Conservation (phyloP, 2,888 invertebrate species). For the Cotesia congregata region DNA sequence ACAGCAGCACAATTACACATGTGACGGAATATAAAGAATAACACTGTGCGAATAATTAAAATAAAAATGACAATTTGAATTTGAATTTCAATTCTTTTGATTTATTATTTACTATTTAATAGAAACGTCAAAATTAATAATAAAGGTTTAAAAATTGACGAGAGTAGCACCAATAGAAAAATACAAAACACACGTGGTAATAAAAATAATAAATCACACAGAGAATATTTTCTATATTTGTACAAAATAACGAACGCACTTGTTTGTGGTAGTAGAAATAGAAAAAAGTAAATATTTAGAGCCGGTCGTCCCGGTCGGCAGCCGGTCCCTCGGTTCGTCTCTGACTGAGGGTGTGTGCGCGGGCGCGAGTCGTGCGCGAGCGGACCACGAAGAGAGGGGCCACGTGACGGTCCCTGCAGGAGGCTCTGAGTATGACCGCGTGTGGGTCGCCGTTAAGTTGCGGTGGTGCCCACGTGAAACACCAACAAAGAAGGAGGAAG, state of each 20-base stretch:
- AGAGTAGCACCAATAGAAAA: too few species aligned
- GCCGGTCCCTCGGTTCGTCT: conserved; percentile 66
- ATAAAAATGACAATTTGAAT: too few species aligned
- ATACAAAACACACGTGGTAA: conserved; percentile 2
- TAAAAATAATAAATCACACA: conserved; percentile 1
- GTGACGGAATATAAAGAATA: neutral
- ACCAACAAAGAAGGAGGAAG: neutral
- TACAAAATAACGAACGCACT: neutral
- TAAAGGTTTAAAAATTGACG: too few species aligned
- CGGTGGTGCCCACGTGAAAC: conserved; percentile 31
- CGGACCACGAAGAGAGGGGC: conserved; percentile 54
- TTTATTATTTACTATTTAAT: too few species aligned
- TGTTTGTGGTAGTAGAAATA: neutral
- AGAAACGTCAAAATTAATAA: too few species aligned
- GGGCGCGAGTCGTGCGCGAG: conserved; percentile 58
- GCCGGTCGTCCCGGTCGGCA: conserved; percentile 51
- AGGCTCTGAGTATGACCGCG: conserved; percentile 58
- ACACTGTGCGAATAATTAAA: too few species aligned
- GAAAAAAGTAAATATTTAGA: conserved; percentile 22
- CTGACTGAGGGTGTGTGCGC: conserved; percentile 65
- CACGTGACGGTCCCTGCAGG: conserved; percentile 70
- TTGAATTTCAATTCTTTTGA: too few species aligned
- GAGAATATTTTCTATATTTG: neutral
- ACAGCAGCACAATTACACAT: conserved; percentile 29
- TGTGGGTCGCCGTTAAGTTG: conserved; percentile 50